phyloP scores from a whole-genome alignment of 1,140 invertebrate species.

The Cotesia vestalis region DNA sequence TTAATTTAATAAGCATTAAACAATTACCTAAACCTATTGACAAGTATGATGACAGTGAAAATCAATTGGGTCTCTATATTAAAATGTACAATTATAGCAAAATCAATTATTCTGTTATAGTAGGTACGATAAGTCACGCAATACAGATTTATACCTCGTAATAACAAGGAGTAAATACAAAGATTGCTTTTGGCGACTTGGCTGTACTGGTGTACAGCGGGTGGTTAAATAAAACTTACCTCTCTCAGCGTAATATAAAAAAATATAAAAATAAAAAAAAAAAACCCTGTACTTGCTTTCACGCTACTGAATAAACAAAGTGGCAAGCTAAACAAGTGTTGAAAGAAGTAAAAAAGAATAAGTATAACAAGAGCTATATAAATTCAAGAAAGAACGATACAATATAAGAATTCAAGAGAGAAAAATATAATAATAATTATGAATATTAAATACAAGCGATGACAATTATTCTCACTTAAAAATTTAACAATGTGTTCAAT shows the following conservation, averaged over 20 bases:
- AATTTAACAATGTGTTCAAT: no score
- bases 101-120: not conserved
- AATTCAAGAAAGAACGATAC: not conserved
- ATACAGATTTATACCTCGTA: not conserved
- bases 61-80: no score
- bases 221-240: conserved; percentile 16
- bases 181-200: not conserved
- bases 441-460: no score
- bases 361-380: not conserved
- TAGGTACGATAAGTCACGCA: not conserved
- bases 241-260: conserved; percentile 5
- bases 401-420: not conserved
- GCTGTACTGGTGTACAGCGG: not conserved
- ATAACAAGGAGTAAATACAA: not conserved
- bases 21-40: no score
- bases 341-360: conserved; percentile 16
- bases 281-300: not conserved
- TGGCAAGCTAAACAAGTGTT: conserved; percentile 7
- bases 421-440: no score
- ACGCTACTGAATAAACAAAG: not conserved
- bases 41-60: no score
- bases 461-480: no score
- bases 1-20: no score
- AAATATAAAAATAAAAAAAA: not conserved
- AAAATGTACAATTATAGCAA: not conserved